Evolutionary conservation across 2,797 vertebrate species (phyloP).

Genomic region (Tadarida brasiliensis): DNA sequence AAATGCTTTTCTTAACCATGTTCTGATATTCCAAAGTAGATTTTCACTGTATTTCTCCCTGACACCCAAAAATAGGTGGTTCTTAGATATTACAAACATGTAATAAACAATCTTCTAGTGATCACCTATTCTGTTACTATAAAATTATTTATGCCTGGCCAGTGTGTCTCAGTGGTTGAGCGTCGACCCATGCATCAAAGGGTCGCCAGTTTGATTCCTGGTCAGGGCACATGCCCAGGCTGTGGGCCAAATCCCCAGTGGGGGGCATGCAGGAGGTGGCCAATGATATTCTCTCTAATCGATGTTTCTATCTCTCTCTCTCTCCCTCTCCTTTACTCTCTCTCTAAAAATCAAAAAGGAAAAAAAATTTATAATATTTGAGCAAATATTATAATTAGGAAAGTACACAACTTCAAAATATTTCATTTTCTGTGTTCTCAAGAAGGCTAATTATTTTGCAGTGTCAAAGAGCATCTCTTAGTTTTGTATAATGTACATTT

Average conservation of each 20-base stretch:
- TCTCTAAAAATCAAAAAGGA: no score
- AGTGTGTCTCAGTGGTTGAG: no score
- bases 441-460: not conserved
- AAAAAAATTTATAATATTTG: not conserved
- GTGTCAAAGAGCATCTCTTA: not conserved
- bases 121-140: not conserved
- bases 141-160: not conserved
- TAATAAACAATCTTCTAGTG: not conserved
- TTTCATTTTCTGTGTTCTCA: slow-evolving; percentile 14
- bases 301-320: no score
- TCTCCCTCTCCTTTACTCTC: no score
- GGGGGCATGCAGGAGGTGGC: no score
- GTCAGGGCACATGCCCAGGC: no score
- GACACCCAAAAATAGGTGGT: not conserved
- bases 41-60: not conserved
- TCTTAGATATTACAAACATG: not conserved
- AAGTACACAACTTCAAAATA: not conserved
- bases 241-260: no score
- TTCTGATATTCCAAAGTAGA: not conserved
- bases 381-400: not conserved
- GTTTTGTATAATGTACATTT: not conserved
- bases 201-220: no score
- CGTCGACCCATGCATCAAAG: no score
- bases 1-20: not conserved
- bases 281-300: no score